These are phyloP conservation scores for Saccopteryx leptura DNA, from an alignment of 2,113 vertebrate genomes.

Conservation along the genomic window DNA sequence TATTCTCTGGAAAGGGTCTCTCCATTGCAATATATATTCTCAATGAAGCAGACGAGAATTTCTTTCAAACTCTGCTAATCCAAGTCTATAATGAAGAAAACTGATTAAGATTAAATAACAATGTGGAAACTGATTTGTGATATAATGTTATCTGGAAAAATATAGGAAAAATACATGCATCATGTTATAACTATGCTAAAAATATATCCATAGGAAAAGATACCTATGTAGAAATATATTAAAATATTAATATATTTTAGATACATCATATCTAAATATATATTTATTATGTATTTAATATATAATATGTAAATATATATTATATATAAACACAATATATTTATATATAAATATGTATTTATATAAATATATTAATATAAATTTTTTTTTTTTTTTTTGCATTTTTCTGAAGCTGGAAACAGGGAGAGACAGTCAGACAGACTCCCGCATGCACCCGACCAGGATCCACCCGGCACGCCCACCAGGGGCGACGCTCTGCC, in stretches of 20 bases:
- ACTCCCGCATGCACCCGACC: no score
- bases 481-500: no score
- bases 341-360: no score
- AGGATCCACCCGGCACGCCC: no score
- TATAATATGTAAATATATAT: no score
- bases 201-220: not conserved
- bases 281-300: no score
- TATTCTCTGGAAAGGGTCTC: not conserved
- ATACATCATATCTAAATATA: no score
- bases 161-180: not conserved
- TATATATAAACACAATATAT: no score
- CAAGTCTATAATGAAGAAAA: not conserved
- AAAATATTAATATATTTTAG: not conserved
- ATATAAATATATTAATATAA: no score
- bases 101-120: conserved; percentile 6
- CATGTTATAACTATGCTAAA: not conserved
- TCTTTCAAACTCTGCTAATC: not conserved
- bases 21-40: not conserved
- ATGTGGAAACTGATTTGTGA: not conserved
- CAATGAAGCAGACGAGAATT: not conserved
- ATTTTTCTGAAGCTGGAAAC: no score
- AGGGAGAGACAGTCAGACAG: no score
- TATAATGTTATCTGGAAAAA: not conserved
- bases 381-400: no score
- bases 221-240: not conserved